Evolutionary conservation across 2,797 vertebrate genomes (phyloP).

Genomic region (Distichodus sexfasciatus): DNA sequence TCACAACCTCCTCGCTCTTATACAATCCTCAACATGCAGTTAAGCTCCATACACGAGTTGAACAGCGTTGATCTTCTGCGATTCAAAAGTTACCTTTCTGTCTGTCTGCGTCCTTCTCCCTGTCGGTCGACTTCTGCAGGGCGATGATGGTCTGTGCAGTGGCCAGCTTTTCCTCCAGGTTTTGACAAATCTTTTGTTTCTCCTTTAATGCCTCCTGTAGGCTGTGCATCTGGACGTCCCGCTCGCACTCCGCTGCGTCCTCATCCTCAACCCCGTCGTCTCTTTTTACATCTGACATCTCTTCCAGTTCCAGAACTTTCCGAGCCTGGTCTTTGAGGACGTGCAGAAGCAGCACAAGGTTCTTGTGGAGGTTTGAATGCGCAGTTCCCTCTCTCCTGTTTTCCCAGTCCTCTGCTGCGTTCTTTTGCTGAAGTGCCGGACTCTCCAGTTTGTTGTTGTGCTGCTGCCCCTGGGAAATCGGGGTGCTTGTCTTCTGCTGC

Average conservation of each 20-base stretch:
- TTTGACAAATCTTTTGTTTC: constrained; percentile 63
- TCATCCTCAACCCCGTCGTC: neutral
- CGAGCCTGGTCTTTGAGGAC: constrained; percentile 61
- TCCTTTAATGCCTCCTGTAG: constrained; percentile 75
- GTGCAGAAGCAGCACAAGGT: constrained; percentile 59
- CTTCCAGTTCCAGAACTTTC: constrained; percentile 58
- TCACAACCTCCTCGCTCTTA: no score
- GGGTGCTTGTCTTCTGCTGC: constrained; percentile 41
- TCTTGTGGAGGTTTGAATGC: constrained; percentile 58
- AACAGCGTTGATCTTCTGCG: no score
- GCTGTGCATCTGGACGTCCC: constrained; percentile 51
- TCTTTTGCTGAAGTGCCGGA: neutral
- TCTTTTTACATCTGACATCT: neutral
- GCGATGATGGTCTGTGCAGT: constrained; percentile 61
- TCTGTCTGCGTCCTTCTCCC: constrained; percentile 46
- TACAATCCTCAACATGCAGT: no score
- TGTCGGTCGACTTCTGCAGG: constrained; percentile 45
- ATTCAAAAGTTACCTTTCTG: constrained; percentile 61
- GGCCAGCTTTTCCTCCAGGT: constrained; percentile 72
- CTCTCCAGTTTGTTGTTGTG: constrained; percentile 1
- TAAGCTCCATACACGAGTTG: no score
- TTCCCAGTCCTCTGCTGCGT: neutral
- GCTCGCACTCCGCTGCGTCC: neutral
- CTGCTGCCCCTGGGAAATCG: constrained; percentile 25
- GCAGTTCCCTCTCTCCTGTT: neutral